phyloP scores from a whole-genome alignment of 2,888 invertebrate genomes.

The Mimachlamys varia region DNA sequence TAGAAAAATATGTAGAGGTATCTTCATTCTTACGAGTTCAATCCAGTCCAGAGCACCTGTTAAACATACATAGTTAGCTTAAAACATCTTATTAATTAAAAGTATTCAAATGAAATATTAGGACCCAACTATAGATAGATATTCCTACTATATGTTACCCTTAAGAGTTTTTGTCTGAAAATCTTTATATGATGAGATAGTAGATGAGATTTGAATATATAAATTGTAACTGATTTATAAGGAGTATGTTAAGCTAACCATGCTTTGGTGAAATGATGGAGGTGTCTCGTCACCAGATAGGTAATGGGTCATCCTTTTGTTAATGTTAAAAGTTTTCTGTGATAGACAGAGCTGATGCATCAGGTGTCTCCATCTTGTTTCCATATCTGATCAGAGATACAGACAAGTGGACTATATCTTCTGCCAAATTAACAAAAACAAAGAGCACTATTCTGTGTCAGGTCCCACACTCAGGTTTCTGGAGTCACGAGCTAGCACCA shows the following conservation, averaged over 20 bases:
- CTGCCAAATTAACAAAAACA: conserved; percentile 15
- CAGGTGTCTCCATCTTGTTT: background rate
- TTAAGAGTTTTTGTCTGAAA: too few species aligned
- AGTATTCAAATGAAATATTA: background rate
- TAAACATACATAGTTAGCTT: background rate
- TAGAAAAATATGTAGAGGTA: background rate
- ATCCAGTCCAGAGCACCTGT: background rate
- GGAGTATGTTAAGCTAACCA: background rate
- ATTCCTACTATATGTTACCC: too few species aligned
- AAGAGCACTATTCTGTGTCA: background rate
- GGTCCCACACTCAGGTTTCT: background rate
- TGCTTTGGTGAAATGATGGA: background rate
- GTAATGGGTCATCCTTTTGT: background rate
- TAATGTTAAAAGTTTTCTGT: background rate
- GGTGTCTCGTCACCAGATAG: background rate
- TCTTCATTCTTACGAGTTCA: background rate
- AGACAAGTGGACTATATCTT: conserved; percentile 1
- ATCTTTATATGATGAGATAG: too few species aligned
- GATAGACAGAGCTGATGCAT: background rate
- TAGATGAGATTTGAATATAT: too few species aligned
- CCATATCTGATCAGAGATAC: background rate
- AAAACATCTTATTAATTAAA: background rate
- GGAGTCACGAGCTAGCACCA: background rate
- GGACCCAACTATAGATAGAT: background rate
- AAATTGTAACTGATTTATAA: too few species aligned